These are phyloP conservation scores for Pithys albifrons DNA, from an alignment of 2,113 vertebrate genomes.

Conservation along the genomic window DNA sequence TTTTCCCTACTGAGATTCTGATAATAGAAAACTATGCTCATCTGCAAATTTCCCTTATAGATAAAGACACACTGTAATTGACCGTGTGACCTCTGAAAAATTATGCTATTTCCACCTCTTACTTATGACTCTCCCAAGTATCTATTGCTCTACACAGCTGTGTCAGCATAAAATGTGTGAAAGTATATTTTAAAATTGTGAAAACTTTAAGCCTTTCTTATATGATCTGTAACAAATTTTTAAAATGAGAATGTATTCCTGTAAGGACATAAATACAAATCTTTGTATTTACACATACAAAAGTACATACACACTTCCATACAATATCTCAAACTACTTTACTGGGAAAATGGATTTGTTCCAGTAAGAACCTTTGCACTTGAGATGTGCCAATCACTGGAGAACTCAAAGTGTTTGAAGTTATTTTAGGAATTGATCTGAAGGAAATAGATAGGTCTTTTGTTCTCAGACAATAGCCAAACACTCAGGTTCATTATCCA, in stretches of 20 bases:
- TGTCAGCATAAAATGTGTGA: not conserved
- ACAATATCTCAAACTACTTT: not conserved
- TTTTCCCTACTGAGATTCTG: not conserved
- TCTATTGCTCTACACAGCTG: not conserved
- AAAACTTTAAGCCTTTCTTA: not conserved
- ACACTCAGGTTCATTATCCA: not conserved
- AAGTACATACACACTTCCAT: not conserved
- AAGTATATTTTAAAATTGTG: not conserved
- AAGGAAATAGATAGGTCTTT: not conserved
- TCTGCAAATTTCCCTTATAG: not conserved
- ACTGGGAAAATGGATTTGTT: not conserved
- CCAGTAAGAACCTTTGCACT: not conserved
- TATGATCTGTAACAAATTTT: not conserved
- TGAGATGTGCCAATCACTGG: not conserved
- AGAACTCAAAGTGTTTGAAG: not conserved
- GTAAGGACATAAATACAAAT: not conserved
- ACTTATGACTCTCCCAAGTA: not conserved
- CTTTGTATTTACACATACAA: not conserved
- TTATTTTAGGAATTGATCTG: not conserved
- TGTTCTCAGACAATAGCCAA: not conserved
- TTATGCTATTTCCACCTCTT: not conserved
- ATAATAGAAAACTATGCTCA: conserved; percentile 18
- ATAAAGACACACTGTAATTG: not conserved
- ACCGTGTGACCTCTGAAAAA: not conserved
- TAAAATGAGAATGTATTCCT: not conserved